phyloP scores from a whole-genome alignment of 2,113 vertebrate species.

The Nesoenas mayeri region DNA sequence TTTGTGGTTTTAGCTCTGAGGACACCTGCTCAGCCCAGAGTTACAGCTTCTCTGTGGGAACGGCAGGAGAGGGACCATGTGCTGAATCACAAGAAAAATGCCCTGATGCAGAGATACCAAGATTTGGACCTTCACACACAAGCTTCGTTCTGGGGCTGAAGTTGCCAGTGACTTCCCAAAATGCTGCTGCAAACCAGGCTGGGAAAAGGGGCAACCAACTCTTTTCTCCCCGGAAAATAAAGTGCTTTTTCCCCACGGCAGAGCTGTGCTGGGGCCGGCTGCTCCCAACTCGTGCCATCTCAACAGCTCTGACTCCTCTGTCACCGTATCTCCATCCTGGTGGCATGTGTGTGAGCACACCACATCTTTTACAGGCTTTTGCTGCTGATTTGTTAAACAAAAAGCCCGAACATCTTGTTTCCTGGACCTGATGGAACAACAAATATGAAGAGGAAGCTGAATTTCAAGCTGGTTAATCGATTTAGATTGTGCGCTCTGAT shows the following conservation, averaged over 20 bases:
- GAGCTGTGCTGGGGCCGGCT: neutral
- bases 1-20: neutral
- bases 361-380: neutral
- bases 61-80: neutral
- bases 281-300: neutral
- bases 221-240: neutral
- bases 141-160: neutral
- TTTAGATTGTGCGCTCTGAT: neutral
- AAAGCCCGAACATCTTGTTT: neutral
- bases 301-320: neutral
- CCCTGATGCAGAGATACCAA: neutral
- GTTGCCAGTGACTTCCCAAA: neutral
- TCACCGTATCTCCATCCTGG: neutral
- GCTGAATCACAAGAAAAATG: neutral
- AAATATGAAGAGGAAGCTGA: constrained; percentile 39
- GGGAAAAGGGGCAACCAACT: neutral
- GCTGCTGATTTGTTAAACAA: constrained; percentile 59
- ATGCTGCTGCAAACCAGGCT: neutral
- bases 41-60: neutral
- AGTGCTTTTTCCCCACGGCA: neutral
- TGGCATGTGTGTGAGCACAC: fast-evolving
- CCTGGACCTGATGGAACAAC: constrained; percentile 22
- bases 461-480: neutral
- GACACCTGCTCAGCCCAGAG: fast-evolving
- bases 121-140: neutral